Base-by-base conservation (phyloP, 2,797 vertebrate genomes). In the Rallus crepitans region DNA sequence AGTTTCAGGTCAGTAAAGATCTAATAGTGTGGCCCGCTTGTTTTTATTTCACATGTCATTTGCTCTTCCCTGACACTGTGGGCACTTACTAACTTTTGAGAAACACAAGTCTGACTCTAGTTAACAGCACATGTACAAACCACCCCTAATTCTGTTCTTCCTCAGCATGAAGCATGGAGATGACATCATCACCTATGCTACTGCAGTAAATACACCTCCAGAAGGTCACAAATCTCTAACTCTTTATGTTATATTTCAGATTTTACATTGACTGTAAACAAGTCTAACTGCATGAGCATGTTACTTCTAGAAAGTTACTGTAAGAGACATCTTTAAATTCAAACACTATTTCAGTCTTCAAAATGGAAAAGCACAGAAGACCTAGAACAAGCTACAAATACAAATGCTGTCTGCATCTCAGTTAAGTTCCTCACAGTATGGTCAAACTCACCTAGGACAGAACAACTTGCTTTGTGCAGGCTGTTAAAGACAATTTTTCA, bases 391-490 rank as follows among this genome's bases (percentile, higher is more conserved):
- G 20, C 39, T 37, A 56, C 7, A 66, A 57, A 64, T 33, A 70
- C 3, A 6, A 88, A 73, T 16, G 9, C 8, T 40, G 21, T 30
- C 30, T 77, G 7, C 40, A 73, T 33, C 37, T 69, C 0, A 0
- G 7, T 35, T 45, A 55, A 33, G 39, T 21, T 89, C 53, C 16
- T 68, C 68, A 77, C 52, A 77, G 65, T 19, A 47, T 11, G 31
- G 45, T 23, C 23, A 88, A 65, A 72, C 5, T 7, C 55, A 86
- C 10, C 7, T 9, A 76, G 40, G 45, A 30, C 9, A 80, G 37
- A 80, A 86, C 5, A 33, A 87, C 13, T 48, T 2, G 0, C 33
- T 76, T 87, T 35, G 17, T 75, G 24, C 15, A 25, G 8, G 4
- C 12, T 39, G 9, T 78, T 56, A 69, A 52, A 52, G 24, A 52